These are phyloP conservation scores for Rousettus leschenaultii DNA, from an alignment of 2,113 vertebrate genomes.

Conservation along the genomic window DNA sequence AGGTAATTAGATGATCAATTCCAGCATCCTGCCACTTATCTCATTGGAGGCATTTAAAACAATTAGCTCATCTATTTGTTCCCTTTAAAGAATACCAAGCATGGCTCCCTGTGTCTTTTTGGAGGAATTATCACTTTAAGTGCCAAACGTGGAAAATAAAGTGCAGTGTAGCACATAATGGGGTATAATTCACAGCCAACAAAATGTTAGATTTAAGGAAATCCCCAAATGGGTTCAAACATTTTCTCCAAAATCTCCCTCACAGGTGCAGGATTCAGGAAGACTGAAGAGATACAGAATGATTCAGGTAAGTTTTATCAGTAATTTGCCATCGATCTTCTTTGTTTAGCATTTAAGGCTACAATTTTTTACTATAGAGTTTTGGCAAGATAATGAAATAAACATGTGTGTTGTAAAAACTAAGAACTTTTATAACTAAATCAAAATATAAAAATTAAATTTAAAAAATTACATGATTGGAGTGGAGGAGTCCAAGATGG, in stretches of 20 bases:
- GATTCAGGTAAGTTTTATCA: not conserved
- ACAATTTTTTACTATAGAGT: not conserved
- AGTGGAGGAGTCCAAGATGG: not conserved
- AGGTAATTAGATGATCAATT: slow-evolving; percentile 78
- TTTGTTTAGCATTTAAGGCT: slow-evolving; percentile 7
- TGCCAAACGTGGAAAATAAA: slow-evolving; percentile 53
- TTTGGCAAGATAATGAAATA: not conserved
- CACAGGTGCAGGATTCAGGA: slow-evolving; percentile 22
- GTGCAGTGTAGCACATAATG: slow-evolving; percentile 54
- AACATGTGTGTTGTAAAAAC: not conserved
- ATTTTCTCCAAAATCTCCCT: slow-evolving; percentile 27
- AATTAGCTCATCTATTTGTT: slow-evolving; percentile 77
- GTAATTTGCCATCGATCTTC: not conserved
- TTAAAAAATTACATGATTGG: not conserved
- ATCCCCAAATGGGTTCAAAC: slow-evolving; percentile 43
- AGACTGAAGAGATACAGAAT: not conserved
- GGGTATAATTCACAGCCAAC: slow-evolving; percentile 48
- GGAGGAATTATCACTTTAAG: slow-evolving; percentile 49
- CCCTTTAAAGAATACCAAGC: slow-evolving; percentile 56
- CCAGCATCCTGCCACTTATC: slow-evolving; percentile 76
- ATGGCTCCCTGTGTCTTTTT: slow-evolving; percentile 54
- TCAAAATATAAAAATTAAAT: not conserved
- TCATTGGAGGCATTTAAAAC: slow-evolving; percentile 74
- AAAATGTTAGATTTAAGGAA: slow-evolving; percentile 54
- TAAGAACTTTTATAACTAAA: not conserved